phyloP scores from a whole-genome alignment of 1,140 invertebrate species.

The Drosophila elegans region DNA sequence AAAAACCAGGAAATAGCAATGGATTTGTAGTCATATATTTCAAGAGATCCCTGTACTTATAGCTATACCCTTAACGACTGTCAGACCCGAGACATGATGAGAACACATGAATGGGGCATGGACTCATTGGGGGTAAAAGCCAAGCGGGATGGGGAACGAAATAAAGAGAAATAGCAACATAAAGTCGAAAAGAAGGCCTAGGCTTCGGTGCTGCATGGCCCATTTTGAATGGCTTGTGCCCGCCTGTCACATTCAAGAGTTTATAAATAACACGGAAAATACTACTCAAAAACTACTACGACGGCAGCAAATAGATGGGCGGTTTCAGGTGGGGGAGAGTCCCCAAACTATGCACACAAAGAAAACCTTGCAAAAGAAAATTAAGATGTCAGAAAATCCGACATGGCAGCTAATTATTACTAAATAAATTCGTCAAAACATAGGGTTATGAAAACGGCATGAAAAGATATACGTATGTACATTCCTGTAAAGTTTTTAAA shows the following conservation, averaged over 20 bases:
- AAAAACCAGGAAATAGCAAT: too few relatives aligned
- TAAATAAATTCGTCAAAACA: too few relatives aligned
- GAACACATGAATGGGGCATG: conserved; percentile 44
- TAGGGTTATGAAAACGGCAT: too few relatives aligned
- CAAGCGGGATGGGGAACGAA: not conserved
- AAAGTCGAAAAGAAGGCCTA: conserved; percentile 22
- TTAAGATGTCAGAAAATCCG: too few relatives aligned
- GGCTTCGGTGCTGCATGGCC: conserved; percentile 38
- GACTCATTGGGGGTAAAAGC: conserved; percentile 7
- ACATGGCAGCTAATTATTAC: too few relatives aligned
- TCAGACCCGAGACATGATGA: conserved; percentile 33
- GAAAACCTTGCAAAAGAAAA: not conserved
- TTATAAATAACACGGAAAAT: conserved; percentile 72
- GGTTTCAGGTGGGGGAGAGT: conserved; percentile 18
- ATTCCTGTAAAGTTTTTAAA: too few relatives aligned
- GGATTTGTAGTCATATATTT: not conserved
- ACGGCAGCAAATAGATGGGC: conserved; percentile 6
- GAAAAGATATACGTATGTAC: too few relatives aligned
- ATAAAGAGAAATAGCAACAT: conserved; percentile 17
- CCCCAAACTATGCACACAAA: conserved; percentile 1
- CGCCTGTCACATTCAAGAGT: conserved; percentile 55
- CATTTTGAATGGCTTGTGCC: conserved; percentile 57
- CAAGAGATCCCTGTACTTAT: not conserved
- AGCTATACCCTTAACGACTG: conserved; percentile 4
- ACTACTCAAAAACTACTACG: conserved; percentile 55